Evolutionary conservation across 1,140 invertebrate genomes (phyloP).

Genomic region (Scaptomyza graminum): DNA sequence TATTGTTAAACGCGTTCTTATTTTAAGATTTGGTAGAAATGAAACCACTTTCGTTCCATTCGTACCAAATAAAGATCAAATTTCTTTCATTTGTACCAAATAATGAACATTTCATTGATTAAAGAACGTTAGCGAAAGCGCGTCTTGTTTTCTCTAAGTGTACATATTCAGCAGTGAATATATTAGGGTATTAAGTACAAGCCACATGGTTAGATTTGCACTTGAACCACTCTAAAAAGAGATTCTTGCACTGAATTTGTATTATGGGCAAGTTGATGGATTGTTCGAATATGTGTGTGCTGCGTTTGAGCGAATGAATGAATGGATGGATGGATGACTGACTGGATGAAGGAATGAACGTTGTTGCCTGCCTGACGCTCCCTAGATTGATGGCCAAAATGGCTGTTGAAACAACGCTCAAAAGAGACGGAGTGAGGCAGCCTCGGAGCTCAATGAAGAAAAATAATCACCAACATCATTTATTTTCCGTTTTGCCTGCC

Average conservation of each 20-base stretch:
- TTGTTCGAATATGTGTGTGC: conserved; percentile 70
- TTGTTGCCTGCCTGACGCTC: conserved; percentile 54
- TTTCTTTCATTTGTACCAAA: no score
- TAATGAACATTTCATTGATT: no score
- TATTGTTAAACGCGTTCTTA: no score
- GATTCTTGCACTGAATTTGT: background rate
- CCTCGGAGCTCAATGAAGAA: conserved; percentile 71
- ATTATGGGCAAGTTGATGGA: conserved; percentile 58
- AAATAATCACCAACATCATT: conserved; percentile 82
- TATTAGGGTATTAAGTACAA: background rate
- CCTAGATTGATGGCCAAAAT: conserved; percentile 75
- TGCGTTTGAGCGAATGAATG: conserved; percentile 39
- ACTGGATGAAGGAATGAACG: conserved; percentile 14
- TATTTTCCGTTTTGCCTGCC: conserved; percentile 80
- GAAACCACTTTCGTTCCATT: no score
- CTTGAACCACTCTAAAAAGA: no score
- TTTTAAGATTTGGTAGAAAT: no score
- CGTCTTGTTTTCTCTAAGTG: no score
- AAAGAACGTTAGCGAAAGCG: no score
- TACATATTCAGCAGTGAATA: background rate
- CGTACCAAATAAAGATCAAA: no score
- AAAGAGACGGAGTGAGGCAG: conserved; percentile 25
- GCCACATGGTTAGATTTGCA: background rate
- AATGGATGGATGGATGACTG: conserved; percentile 41
- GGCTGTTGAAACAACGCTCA: conserved; percentile 73